Evolutionary conservation across 2,797 vertebrate genomes (phyloP).

Genomic region (Bovichtus diacanthus): DNA sequence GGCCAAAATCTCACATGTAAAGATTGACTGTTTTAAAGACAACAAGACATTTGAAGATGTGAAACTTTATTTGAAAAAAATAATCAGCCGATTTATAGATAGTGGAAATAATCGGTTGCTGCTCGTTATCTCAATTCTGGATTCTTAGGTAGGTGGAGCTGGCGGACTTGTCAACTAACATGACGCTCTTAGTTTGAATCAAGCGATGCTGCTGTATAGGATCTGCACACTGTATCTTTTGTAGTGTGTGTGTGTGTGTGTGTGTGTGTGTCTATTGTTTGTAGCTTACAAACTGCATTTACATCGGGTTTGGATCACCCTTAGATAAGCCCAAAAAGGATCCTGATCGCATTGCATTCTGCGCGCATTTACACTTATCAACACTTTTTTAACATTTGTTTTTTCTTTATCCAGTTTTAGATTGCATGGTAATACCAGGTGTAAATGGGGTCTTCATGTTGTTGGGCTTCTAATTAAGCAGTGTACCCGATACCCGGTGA

Average conservation of each 20-base stretch:
- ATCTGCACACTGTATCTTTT: not conserved
- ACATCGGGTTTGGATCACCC: not conserved
- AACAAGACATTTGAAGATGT: not conserved
- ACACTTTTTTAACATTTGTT: too few species aligned
- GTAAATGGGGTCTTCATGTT: too few species aligned
- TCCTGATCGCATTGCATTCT: not conserved
- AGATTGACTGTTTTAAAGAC: too few species aligned
- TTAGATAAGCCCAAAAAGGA: not conserved
- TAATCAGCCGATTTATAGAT: not conserved
- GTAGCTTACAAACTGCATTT: constrained; percentile 15
- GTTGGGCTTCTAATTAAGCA: not conserved
- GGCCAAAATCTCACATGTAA: not conserved
- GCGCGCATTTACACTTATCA: not conserved
- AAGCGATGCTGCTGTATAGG: not conserved
- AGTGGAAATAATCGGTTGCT: not conserved
- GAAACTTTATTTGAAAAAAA: not conserved
- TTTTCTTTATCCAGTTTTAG: not conserved
- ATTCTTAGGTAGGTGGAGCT: not conserved
- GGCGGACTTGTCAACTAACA: not conserved
- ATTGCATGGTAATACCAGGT: not conserved
- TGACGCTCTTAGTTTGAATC: not conserved
- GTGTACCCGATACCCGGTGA: too few species aligned
- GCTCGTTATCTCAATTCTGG: not conserved
- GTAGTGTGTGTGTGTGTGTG: not conserved
- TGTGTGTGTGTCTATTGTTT: too few species aligned